phyloP scores from a whole-genome alignment of 2,888 invertebrate genomes.

The Bursaphelenchus okinawaensis region DNA sequence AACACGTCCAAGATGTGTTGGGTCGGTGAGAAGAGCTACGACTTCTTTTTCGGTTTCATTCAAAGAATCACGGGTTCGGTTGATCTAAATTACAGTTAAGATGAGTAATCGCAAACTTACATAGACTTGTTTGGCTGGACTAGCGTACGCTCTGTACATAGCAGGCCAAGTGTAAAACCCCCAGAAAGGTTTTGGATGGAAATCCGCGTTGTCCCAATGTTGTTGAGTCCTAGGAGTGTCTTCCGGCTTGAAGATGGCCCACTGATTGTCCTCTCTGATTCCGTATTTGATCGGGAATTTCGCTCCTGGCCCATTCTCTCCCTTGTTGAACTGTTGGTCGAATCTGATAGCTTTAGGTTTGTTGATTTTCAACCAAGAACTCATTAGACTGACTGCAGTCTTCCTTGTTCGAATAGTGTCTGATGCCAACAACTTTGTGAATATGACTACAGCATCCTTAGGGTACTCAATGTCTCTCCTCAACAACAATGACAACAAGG shows the following conservation, averaged over 20 bases:
- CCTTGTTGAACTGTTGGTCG: neutral
- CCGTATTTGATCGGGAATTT: constrained; percentile 54
- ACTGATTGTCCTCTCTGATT: constrained; percentile 69
- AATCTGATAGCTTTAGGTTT: constrained; percentile 47
- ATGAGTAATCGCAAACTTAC: neutral
- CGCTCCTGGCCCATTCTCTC: constrained; percentile 39
- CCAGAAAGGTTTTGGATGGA: constrained; percentile 60
- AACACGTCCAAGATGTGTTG: constrained; percentile 66
- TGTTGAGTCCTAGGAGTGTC: constrained; percentile 66
- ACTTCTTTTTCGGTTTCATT: constrained; percentile 36
- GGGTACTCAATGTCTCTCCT: constrained; percentile 65
- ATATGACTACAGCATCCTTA: constrained; percentile 66
- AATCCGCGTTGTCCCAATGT: constrained; percentile 67
- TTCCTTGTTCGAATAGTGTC: constrained; percentile 77
- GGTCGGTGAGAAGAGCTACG: constrained; percentile 36
- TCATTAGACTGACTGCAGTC: constrained; percentile 58
- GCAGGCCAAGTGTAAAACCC: constrained; percentile 65
- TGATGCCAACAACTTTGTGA: constrained; percentile 68
- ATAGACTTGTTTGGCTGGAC: constrained; percentile 19
- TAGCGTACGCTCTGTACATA: constrained; percentile 51
- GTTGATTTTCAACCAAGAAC: constrained; percentile 49
- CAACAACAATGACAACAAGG: constrained; percentile 70
- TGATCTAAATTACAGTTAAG: constrained; percentile 5
- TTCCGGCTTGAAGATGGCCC: constrained; percentile 70
- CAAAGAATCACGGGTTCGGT: constrained; percentile 32